A percentile compares a stretch with the other conserved stretches of the same genome.
Conservation (phyloP, 2,888 invertebrate genomes). For the Sialis lutaria region DNA sequence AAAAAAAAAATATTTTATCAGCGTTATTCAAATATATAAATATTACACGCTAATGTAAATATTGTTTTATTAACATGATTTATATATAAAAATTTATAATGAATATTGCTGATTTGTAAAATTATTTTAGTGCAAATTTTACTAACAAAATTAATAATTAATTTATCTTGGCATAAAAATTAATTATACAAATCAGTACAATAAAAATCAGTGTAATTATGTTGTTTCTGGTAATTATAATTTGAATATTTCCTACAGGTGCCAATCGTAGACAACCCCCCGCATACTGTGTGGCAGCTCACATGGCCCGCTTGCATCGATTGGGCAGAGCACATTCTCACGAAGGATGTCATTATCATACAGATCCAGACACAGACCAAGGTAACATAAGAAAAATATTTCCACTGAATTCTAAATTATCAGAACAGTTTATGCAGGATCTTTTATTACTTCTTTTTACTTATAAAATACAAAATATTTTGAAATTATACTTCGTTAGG, state of each 20-base stretch:
- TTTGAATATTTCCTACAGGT: slow-evolving; percentile 14
- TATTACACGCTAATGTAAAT: too few relatives aligned
- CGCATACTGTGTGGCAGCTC: slow-evolving; percentile 71
- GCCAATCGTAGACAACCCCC: slow-evolving; percentile 48
- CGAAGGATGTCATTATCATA: slow-evolving; percentile 62
- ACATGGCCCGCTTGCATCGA: slow-evolving; percentile 68
- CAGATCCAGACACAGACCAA: slow-evolving; percentile 29
- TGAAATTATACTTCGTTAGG: too few relatives aligned
- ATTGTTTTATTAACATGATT: too few relatives aligned
- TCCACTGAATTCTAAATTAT: not conserved
- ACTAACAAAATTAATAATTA: not conserved
- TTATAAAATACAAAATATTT: too few relatives aligned
- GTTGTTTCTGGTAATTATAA: not conserved
- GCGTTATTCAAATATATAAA: too few relatives aligned
- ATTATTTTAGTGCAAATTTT: too few relatives aligned
- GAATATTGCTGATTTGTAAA: not conserved
- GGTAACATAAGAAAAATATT: slow-evolving; percentile 16
- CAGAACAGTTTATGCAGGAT: too few relatives aligned
- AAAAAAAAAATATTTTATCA: too few relatives aligned
- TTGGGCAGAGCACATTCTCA: slow-evolving; percentile 72
- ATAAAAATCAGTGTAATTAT: not conserved
- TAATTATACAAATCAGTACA: not conserved
- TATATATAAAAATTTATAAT: too few relatives aligned
- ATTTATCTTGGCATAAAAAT: not conserved
- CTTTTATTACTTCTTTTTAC: not conserved